phyloP scores from a whole-genome alignment of 1,140 invertebrate species.

The Drosophila cardini region DNA sequence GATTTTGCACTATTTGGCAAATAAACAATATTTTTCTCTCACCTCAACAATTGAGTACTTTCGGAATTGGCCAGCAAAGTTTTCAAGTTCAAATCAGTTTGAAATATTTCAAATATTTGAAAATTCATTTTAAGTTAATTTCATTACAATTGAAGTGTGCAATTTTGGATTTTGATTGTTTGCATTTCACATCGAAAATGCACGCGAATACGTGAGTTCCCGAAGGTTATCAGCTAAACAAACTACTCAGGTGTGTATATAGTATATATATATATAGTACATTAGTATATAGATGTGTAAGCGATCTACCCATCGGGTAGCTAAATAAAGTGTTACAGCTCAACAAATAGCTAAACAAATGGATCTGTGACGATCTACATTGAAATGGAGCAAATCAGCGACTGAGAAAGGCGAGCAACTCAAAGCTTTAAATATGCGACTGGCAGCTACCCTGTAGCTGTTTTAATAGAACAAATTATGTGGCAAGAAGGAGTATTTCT shows the following conservation, averaged over 20 bases:
- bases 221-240: slow-evolving; percentile 43
- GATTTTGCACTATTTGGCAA: slow-evolving; percentile 58
- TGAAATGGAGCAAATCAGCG: slow-evolving; percentile 42
- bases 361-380: slow-evolving; percentile 42
- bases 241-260: slow-evolving; percentile 20
- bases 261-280: neutral
- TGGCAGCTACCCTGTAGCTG: neutral
- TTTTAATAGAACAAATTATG: no score
- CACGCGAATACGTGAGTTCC: slow-evolving; percentile 42
- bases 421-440: slow-evolving; percentile 5
- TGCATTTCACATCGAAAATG: slow-evolving; percentile 32
- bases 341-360: slow-evolving; percentile 58
- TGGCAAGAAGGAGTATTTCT: neutral
- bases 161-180: slow-evolving; percentile 37
- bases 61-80: slow-evolving; percentile 17
- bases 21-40: slow-evolving; percentile 26
- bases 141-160: slow-evolving; percentile 17
- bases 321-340: slow-evolving; percentile 20
- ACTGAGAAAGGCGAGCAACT: slow-evolving; percentile 47
- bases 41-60: slow-evolving; percentile 12
- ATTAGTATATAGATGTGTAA: neutral
- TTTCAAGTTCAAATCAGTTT: slow-evolving; percentile 28
- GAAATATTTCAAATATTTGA: slow-evolving; percentile 14
- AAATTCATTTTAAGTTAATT: neutral
- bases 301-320: slow-evolving; percentile 10